phyloP scores from a whole-genome alignment of 37 sponge, comb jelly and placozoan species.

The Ianthella basta region DNA sequence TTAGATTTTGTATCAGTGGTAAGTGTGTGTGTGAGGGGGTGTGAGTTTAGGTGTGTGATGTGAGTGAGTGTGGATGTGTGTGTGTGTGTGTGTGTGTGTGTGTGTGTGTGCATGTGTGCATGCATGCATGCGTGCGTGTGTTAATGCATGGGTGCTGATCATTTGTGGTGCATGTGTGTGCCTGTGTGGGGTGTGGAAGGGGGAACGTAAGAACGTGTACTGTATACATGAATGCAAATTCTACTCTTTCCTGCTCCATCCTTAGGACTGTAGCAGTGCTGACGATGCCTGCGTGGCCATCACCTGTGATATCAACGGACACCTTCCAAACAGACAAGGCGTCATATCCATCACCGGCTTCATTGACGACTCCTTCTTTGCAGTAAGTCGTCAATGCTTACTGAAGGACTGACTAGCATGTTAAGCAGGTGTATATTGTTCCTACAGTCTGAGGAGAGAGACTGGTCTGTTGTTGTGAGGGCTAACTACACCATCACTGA shows the following conservation, averaged over 20 bases:
- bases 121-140: neutral
- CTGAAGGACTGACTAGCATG: too few species aligned
- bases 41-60: neutral
- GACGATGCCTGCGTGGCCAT: constrained; percentile 12
- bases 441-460: constrained; percentile 3
- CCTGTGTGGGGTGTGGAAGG: too few species aligned
- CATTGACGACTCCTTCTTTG: constrained; percentile 33
- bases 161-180: too few species aligned
- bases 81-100: constrained; percentile 23
- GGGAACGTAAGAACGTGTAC: too few species aligned
- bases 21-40: neutral
- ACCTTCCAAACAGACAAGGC: neutral
- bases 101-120: constrained; percentile 4
- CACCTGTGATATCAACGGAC: constrained; percentile 8
- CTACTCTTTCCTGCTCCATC: too few species aligned
- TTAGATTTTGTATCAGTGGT: neutral
- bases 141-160: too few species aligned
- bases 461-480: constrained; percentile 7
- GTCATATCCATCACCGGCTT: constrained; percentile 1
- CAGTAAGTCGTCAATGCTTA: constrained; percentile 11
- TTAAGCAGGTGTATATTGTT: too few species aligned
- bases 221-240: too few species aligned
- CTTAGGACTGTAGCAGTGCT: neutral
- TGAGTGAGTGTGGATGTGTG: neutral
- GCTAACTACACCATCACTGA: constrained; percentile 34